Conservation (phyloP, 2,797 vertebrate genomes). For the Aselliscus stoliczkanus region DNA sequence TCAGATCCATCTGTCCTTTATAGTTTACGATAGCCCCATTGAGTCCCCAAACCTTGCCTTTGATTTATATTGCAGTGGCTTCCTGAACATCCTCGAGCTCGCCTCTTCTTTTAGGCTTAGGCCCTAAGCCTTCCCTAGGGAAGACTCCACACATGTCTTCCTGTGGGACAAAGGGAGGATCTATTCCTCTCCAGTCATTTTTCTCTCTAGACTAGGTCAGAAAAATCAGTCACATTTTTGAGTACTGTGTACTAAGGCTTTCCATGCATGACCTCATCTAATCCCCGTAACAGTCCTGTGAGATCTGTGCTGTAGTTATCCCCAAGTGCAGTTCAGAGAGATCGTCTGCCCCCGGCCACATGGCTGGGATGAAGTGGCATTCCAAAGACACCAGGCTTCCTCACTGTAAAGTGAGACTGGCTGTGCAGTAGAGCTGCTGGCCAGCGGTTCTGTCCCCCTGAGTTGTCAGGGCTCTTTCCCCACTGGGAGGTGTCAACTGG, state of each 20-base stretch:
- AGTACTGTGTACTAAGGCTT: background rate
- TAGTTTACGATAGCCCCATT: background rate
- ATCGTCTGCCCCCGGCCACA: background rate
- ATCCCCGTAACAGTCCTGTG: background rate
- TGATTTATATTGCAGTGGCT: background rate
- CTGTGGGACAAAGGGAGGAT: background rate
- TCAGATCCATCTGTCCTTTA: background rate
- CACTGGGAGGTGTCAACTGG: too few species aligned
- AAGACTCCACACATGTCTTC: background rate
- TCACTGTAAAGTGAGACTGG: background rate
- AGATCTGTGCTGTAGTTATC: background rate
- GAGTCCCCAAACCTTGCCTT: background rate
- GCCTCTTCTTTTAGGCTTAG: background rate
- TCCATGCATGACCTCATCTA: fast-evolving
- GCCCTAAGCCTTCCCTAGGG: background rate
- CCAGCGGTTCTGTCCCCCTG: too few species aligned
- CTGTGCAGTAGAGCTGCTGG: background rate
- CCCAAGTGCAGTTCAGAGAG: background rate
- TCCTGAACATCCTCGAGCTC: background rate
- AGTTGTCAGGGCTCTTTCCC: background rate
- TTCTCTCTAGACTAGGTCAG: background rate
- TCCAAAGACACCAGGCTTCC: background rate
- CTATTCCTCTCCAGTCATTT: background rate
- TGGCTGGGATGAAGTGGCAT: background rate
- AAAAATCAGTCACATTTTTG: background rate